Evolutionary conservation across 2,888 invertebrate species (phyloP).

Genomic region (Steromphala cineraria): DNA sequence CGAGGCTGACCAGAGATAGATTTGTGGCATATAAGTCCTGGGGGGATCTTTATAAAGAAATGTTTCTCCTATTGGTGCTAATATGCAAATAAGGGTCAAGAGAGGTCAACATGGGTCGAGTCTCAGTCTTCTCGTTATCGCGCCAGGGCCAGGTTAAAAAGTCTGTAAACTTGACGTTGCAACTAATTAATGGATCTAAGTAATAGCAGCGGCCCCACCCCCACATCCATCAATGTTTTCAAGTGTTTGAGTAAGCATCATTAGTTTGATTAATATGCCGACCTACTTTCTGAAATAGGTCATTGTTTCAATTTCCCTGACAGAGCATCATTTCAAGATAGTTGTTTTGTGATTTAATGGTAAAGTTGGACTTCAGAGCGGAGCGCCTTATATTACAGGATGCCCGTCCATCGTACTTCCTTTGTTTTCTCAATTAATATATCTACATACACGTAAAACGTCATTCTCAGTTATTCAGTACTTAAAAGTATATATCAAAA

Average conservation of each 20-base stretch:
- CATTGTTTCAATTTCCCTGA: neutral
- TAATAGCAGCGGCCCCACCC: neutral
- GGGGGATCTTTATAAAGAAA: neutral
- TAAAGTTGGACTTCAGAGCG: no score
- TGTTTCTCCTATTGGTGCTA: neutral
- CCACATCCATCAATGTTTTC: neutral
- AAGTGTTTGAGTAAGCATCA: neutral
- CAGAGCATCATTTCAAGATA: no score
- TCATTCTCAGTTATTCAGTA: no score
- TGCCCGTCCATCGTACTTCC: no score
- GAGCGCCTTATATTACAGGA: no score
- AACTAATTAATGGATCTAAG: neutral
- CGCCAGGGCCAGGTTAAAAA: neutral
- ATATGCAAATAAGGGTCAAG: neutral
- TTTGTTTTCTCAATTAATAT: no score
- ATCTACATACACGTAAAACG: no score
- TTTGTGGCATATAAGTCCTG: no score
- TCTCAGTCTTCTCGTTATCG: neutral
- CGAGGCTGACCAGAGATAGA: no score
- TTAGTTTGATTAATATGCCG: neutral
- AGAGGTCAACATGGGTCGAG: neutral
- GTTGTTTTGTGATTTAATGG: no score
- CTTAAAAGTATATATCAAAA: no score
- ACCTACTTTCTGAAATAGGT: neutral
- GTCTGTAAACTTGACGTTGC: neutral